Conservation (phyloP, 2,113 vertebrate genomes). For the Vidua macroura region DNA sequence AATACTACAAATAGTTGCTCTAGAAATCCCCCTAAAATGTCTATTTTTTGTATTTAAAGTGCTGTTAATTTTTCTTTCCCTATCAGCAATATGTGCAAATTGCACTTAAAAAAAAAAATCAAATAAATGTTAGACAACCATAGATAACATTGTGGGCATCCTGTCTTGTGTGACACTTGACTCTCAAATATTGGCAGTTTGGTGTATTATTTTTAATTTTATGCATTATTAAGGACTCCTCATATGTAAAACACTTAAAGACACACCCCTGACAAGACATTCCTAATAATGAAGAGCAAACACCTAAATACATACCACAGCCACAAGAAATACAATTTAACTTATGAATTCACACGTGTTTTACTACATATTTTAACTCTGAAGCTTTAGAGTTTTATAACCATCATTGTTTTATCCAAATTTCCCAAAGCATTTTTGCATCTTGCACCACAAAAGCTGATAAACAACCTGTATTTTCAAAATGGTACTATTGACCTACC, state of each 20-base stretch:
- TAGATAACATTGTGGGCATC: neutral
- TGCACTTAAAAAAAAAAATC: neutral
- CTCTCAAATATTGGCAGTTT: neutral
- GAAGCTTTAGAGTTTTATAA: neutral
- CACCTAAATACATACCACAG: neutral
- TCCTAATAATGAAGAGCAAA: neutral
- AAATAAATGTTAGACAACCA: neutral
- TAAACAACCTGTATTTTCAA: neutral
- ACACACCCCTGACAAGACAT: neutral
- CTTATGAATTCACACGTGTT: neutral
- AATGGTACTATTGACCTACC: neutral
- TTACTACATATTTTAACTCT: neutral
- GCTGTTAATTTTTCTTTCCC: neutral
- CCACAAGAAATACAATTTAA: neutral
- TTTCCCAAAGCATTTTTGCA: neutral
- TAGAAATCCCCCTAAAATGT: neutral
- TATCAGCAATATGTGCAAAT: neutral
- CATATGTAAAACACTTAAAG: neutral
- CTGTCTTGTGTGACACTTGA: neutral
- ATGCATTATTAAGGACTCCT: neutral
- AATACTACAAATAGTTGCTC: neutral
- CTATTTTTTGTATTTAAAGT: neutral
- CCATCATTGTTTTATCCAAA: neutral
- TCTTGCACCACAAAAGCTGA: neutral
- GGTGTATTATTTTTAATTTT: neutral